These are phyloP conservation scores for Muricea muricata DNA, from an alignment of 92 coral and sea anemone species.

Conservation along the genomic window DNA sequence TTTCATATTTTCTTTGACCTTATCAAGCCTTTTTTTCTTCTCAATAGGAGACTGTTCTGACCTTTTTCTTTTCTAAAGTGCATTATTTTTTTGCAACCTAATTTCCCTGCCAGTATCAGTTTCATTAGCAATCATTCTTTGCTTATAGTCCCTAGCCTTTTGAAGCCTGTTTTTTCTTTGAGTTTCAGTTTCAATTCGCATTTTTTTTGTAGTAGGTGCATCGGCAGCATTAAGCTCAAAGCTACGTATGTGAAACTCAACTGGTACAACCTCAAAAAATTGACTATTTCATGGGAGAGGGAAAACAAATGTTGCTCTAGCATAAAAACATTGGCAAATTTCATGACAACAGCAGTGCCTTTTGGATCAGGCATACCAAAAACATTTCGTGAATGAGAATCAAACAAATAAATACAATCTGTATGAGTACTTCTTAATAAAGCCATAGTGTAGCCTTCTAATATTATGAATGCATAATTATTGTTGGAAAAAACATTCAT, in stretches of 20 bases:
- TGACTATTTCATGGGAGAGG: constrained; percentile 63
- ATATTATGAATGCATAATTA: constrained; percentile 54
- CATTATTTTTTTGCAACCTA: background rate
- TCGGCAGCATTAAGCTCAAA: constrained; percentile 26
- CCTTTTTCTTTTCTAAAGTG: background rate
- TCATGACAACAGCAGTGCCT: constrained; percentile 78
- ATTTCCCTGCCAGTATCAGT: background rate
- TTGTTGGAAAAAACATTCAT: constrained; percentile 64
- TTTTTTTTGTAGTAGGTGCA: constrained; percentile 40
- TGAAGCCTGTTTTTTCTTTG: constrained; percentile 61
- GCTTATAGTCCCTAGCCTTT: constrained; percentile 46
- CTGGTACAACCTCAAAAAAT: constrained; percentile 68
- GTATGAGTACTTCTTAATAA: constrained; percentile 56
- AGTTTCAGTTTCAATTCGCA: constrained; percentile 59
- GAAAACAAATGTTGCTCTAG: constrained; percentile 63
- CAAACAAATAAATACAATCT: constrained; percentile 59
- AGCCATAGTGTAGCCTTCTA: constrained; percentile 49
- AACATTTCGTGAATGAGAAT: constrained; percentile 70
- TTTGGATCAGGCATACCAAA: constrained; percentile 73
- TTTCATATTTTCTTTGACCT: background rate
- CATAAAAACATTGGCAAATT: constrained; percentile 60
- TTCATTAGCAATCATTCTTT: constrained; percentile 33
- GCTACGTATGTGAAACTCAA: constrained; percentile 33
- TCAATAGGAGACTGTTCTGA: constrained; percentile 13
- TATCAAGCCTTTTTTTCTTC: constrained; percentile 19